Base-by-base conservation (phyloP, 2,888 invertebrate genomes). In the Epinotia brunnichana region DNA sequence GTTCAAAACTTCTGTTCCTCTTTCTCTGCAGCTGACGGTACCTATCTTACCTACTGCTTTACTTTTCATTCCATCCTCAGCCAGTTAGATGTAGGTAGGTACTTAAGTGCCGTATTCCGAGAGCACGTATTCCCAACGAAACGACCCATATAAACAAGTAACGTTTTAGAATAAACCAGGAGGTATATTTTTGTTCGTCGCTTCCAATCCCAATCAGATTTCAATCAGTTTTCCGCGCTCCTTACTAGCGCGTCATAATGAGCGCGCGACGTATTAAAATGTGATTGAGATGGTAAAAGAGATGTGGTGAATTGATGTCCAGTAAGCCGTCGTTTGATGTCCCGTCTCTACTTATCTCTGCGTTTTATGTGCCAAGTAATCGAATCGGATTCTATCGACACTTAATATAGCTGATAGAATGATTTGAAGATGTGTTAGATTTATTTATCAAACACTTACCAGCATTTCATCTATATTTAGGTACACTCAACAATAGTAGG, bases 141-240 rank as follows among this genome's bases (percentile, higher is more conserved):
- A 71, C 64, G 53, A 19, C 53, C 66, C 70, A 71, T 71, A 71
- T 71, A 71, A 71, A 60, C 66, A 66, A 71, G 59, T 71, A 54
- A 54, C 69, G 64, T n/a, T 59, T 71, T 66, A 24, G 64, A 66
- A 70, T 60, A 66, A 53, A 54, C 70, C 60, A 48, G 15, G 48
- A 48, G 48, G 48, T 48, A 15, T n/a, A n/a, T 15, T n/a, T 48
- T n/a, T n/a, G 7, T 48, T 48, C 13, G n/a, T n/a, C n/a, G 48
- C n/a, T n/a, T 48, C 48, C 48, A 3, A 48, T n/a, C n/a, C 13
- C 13, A n/a, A 48, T 7, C 5, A 48, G 5, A 48, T 48, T 48
- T 48, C n/a, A n/a, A 44, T 15, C 2, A 35, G 35, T 35, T 35
- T 35, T 35, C 35, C 35, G 35, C 35, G 35, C 35, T 35, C 35